phyloP scores from a whole-genome alignment of 1,140 invertebrate species.

The Ostrea denselamellosa region DNA sequence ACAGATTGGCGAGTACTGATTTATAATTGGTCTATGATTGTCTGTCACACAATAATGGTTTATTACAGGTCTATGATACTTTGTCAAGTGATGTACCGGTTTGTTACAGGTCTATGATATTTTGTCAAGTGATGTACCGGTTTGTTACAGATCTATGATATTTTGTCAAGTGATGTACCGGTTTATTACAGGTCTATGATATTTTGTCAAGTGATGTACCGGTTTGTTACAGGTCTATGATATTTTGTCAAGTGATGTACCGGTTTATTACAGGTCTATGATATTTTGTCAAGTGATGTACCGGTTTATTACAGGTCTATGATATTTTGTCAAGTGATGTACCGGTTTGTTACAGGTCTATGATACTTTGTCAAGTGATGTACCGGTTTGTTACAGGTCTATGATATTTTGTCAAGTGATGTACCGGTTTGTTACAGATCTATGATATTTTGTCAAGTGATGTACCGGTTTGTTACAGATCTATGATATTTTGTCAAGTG shows the following conservation, averaged over 20 bases:
- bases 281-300: constrained; percentile 70
- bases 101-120: constrained; percentile 49
- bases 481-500: constrained; percentile 70
- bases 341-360: constrained; percentile 62
- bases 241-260: constrained; percentile 70
- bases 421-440: not conserved
- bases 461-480: constrained; percentile 59
- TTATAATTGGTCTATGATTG: constrained; percentile 69
- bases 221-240: constrained; percentile 70
- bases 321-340: no score
- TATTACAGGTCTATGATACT: constrained; percentile 69
- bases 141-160: not conserved
- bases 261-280: constrained; percentile 70
- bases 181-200: constrained; percentile 67
- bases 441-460: constrained; percentile 28
- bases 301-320: constrained; percentile 48
- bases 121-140: constrained; percentile 61
- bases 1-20: not conserved
- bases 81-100: constrained; percentile 68
- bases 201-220: constrained; percentile 70
- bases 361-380: constrained; percentile 66
- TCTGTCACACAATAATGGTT: constrained; percentile 63
- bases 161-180: not conserved
- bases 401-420: constrained; percentile 70
- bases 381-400: constrained; percentile 64